A percentile compares a stretch with the other conserved stretches of the same genome.
phyloP scores from a whole-genome alignment of 2,113 vertebrate genomes.

The Bufo gargarizans region DNA sequence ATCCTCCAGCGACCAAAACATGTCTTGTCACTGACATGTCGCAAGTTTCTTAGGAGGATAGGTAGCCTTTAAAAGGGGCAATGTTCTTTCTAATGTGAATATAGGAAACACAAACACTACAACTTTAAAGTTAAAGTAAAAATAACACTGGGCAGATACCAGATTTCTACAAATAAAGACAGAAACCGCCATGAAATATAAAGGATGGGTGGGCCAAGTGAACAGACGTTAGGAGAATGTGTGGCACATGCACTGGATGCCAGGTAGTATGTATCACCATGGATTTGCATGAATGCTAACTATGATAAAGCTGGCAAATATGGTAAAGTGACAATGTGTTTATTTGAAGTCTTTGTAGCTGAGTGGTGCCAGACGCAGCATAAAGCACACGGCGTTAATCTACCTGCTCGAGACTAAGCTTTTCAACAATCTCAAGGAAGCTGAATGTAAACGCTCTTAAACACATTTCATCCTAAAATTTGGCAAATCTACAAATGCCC shows the following conservation, averaged over 20 bases:
- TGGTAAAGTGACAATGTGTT: constrained; percentile 49
- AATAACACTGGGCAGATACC: neutral
- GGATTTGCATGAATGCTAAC: neutral
- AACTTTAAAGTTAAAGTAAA: neutral
- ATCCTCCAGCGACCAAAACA: no score
- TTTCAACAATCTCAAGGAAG: constrained; percentile 41
- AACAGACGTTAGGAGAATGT: constrained; percentile 2
- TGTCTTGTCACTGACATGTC: no score
- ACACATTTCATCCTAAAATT: constrained; percentile 42
- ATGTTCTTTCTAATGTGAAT: neutral
- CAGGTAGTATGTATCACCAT: neutral
- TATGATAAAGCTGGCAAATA: constrained; percentile 35
- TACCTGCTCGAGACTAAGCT: constrained; percentile 34
- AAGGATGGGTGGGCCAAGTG: neutral
- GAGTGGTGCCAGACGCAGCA: constrained; percentile 44
- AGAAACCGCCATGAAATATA: neutral
- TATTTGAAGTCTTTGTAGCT: constrained; percentile 48
- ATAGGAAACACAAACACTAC: neutral
- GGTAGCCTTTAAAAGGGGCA: neutral
- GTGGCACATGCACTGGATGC: constrained; percentile 22
- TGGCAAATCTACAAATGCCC: constrained; percentile 21
- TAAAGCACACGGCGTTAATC: constrained; percentile 35
- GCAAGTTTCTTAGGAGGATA: no score
- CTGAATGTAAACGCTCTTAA: constrained; percentile 42
- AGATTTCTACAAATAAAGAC: neutral